These are phyloP conservation scores for Gryon sp. DNA, from an alignment of 1,140 invertebrate genomes.

Conservation along the genomic window DNA sequence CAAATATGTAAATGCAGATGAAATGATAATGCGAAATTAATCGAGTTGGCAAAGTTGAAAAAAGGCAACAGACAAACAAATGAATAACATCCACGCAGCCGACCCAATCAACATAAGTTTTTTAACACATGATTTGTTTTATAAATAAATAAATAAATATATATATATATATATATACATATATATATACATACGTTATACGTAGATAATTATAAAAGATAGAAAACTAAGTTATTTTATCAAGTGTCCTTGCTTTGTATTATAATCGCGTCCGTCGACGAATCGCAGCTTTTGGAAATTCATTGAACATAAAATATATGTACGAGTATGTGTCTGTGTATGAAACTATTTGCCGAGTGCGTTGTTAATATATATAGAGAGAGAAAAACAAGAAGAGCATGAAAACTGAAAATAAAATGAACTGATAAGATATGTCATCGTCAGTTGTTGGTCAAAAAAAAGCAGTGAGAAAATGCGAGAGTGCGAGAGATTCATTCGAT, in stretches of 20 bases:
- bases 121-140: constrained; percentile 78
- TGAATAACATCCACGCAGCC: constrained; percentile 65
- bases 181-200: constrained; percentile 60
- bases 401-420: constrained; percentile 5
- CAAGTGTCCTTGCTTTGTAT: constrained; percentile 80
- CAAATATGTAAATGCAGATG: constrained; percentile 13
- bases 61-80: constrained; percentile 35
- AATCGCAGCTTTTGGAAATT: constrained; percentile 74
- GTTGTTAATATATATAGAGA: constrained; percentile 41
- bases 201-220: constrained; percentile 79
- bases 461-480: constrained; percentile 33
- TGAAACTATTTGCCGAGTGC: constrained; percentile 56
- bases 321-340: constrained; percentile 53
- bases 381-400: constrained; percentile 30
- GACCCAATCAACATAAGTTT: constrained; percentile 75
- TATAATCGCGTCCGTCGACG: constrained; percentile 77
- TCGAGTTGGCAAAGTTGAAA: constrained; percentile 6
- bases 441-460: too few species aligned
- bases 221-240: constrained; percentile 80
- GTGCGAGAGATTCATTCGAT: constrained; percentile 22
- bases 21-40: constrained; percentile 12
- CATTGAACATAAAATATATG: constrained; percentile 25
- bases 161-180: constrained; percentile 11
- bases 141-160: constrained; percentile 25
- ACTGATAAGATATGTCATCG: too few species aligned